Evolutionary conservation across 2,113 vertebrate species (phyloP).

Genomic region (Carettochelys insculpta): DNA sequence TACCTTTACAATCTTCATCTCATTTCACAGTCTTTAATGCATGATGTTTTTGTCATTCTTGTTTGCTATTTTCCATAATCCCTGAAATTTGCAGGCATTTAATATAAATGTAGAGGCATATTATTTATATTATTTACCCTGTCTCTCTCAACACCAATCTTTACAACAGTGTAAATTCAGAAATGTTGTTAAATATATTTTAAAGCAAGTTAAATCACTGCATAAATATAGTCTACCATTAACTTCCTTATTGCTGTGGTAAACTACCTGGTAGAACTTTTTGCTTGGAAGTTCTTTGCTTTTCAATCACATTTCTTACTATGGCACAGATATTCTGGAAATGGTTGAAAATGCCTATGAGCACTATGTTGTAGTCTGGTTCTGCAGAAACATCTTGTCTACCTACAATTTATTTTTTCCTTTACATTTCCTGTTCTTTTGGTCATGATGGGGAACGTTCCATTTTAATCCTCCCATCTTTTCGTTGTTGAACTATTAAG

Average conservation of each 20-base stretch:
- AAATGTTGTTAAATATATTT: neutral
- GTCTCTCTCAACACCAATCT: neutral
- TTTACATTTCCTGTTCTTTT: neutral
- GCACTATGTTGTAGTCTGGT: neutral
- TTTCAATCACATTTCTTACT: neutral
- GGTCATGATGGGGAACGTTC: neutral
- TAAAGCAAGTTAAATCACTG: neutral
- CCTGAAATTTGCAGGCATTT: neutral
- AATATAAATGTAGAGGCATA: neutral
- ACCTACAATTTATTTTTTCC: neutral
- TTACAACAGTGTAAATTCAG: neutral
- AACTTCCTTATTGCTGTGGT: neutral
- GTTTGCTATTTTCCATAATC: neutral
- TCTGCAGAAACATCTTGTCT: neutral
- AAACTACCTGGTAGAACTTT: neutral
- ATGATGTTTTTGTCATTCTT: neutral
- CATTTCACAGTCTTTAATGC: neutral
- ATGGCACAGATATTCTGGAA: neutral
- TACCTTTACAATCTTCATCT: neutral
- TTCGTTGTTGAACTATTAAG: slow-evolving; percentile 12
- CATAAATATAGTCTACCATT: neutral
- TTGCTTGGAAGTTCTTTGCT: neutral
- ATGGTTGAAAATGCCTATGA: neutral
- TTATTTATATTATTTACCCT: neutral
- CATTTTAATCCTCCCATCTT: slow-evolving; percentile 20